Conservation (phyloP, 2,888 invertebrate genomes). For the Atrina japonica region DNA sequence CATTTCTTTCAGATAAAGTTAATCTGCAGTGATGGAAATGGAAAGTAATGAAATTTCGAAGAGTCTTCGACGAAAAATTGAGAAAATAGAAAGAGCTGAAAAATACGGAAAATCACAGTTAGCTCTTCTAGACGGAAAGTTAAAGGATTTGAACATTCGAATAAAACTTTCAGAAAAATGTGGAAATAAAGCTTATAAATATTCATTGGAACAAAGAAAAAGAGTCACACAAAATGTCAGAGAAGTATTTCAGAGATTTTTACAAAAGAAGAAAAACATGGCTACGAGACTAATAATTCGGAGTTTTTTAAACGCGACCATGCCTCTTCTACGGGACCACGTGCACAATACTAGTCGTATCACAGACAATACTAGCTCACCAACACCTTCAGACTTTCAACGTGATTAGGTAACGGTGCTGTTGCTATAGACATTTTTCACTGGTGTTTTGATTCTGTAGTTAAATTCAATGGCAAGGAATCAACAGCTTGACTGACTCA, state of each 20-base stretch:
- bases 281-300: conserved; percentile 27
- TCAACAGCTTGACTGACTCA: too few relatives aligned
- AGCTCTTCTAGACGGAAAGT: conserved; percentile 7
- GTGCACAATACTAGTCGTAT: too few relatives aligned
- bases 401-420: too few relatives aligned
- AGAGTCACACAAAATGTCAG: conserved; percentile 27
- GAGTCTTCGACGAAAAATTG: conserved; percentile 2
- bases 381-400: too few relatives aligned
- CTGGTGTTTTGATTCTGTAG: too few relatives aligned
- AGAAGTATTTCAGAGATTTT: conserved; percentile 23
- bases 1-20: too few relatives aligned
- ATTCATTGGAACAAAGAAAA: conserved; percentile 19
- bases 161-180: conserved; percentile 12
- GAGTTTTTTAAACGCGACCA: conserved; percentile 4
- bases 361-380: too few relatives aligned
- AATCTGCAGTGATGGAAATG: too few relatives aligned
- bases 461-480: too few relatives aligned
- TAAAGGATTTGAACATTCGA: conserved; percentile 20
- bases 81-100: conserved; percentile 21
- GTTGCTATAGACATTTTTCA: too few relatives aligned
- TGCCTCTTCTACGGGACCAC: conserved; percentile 1
- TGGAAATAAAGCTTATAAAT: conserved; percentile 23
- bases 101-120: conserved; percentile 30
- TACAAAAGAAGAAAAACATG: conserved; percentile 26
- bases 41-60: conserved; percentile 4